Evolutionary conservation across 2,797 vertebrate genomes (phyloP).

Genomic region (Scolopax bukidnonensis): DNA sequence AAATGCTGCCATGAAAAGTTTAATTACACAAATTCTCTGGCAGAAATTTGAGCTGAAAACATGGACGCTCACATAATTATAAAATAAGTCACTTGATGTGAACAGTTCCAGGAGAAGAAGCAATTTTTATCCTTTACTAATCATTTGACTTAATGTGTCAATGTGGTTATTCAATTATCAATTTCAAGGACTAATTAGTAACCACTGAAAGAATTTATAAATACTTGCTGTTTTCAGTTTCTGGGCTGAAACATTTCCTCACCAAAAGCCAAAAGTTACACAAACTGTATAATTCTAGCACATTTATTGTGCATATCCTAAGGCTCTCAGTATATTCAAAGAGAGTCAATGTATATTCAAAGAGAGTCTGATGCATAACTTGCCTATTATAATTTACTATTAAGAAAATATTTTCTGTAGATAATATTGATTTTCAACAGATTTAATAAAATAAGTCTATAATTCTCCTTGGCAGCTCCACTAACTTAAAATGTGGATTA

Average conservation of each 20-base stretch:
- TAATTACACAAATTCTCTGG: background rate
- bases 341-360: background rate
- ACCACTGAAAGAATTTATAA: background rate
- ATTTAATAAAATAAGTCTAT: background rate
- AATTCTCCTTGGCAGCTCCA: background rate
- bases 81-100: background rate
- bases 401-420: background rate
- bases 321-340: background rate
- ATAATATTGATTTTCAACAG: background rate
- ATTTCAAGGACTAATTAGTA: background rate
- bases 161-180: too few relatives aligned
- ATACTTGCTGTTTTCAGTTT: background rate
- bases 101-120: background rate
- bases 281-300: background rate
- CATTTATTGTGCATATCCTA: background rate
- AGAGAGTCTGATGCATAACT: background rate
- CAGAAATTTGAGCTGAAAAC: background rate
- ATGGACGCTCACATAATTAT: background rate
- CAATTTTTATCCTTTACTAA: conserved; percentile 1
- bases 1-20: background rate
- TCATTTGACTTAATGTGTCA: background rate
- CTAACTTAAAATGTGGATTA: background rate
- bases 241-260: background rate
- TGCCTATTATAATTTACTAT: background rate
- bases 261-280: background rate